Evolutionary conservation across 2,888 invertebrate species (phyloP), one percentile per base, ranked within the genome.

Genomic region (Tinea trinotella): DNA sequence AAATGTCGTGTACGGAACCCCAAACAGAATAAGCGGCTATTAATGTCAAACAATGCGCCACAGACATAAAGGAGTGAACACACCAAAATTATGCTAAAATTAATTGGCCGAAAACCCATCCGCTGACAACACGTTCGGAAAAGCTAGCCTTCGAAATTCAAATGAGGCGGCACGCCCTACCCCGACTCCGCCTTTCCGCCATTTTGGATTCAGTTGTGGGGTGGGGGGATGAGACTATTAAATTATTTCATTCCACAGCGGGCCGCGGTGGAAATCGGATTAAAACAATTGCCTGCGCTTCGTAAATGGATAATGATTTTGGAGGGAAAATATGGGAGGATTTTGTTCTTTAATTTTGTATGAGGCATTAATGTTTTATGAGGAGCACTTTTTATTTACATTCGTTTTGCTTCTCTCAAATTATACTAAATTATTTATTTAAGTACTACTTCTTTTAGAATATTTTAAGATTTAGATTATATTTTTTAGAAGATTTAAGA

Each of bases 241-340:
- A 85, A 85, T 85, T 78, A 85, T 85, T 84, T 84, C 84, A 84
- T 82, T 84, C 80, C 75, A 74, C 81, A 79, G 78, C 75, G 77
- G 74, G 80, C 84, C 73, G 77, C 72, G 76, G 70, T 70, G 70
- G 76, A 70, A 82, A 83, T 82, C 80, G 80, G 84, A 85, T 85
- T 84, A 83, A 81, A 83, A 80, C 82, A 84, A 85, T 85, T 84
- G 84, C 83, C 81, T 76, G 75, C 71, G 71, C 79, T 77, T 77
- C 76, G 74, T 83, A 82, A 84, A 84, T 78, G 81, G 79, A 81
- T 83, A 82, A 84, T 81, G 77, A 80, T 81, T 82, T 82, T 80
- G 72, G 72, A 68, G 74, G 19, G 76, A 77, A 79, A 81, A 81
- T 82, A 72, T 74, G 70, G 69, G 66, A 68, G 68, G 74, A 76